These are phyloP conservation scores for Steinernema feltiae DNA, from an alignment of 1,140 invertebrate species.

Conservation along the genomic window DNA sequence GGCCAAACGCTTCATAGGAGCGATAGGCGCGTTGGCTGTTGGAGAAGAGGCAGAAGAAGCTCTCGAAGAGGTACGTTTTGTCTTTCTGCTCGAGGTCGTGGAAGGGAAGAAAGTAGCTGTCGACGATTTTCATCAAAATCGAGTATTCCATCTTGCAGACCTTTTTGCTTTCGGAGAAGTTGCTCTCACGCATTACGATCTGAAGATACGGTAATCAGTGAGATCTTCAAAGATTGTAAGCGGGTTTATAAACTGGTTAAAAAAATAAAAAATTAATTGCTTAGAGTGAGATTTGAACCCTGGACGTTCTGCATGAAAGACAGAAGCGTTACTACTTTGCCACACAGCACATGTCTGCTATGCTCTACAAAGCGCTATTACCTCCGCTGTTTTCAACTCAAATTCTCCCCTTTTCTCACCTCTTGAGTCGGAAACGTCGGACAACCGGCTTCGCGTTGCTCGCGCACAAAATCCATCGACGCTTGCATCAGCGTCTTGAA, in stretches of 20 bases:
- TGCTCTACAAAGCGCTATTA: not conserved
- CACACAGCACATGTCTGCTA: too few species aligned
- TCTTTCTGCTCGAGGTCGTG: not conserved
- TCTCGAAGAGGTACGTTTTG: not conserved
- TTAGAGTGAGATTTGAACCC: too few species aligned
- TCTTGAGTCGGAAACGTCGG: not conserved
- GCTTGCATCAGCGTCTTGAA: not conserved
- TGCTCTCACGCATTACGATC: not conserved
- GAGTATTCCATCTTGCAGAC: slow-evolving; percentile 11
- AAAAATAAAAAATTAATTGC: too few species aligned
- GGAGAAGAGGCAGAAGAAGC: slow-evolving; percentile 2
- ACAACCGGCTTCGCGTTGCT: not conserved
- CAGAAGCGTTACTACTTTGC: too few species aligned
- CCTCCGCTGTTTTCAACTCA: not conserved
- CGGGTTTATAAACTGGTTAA: too few species aligned
- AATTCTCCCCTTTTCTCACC: not conserved
- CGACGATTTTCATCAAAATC: not conserved
- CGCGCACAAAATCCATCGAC: not conserved
- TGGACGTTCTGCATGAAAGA: too few species aligned
- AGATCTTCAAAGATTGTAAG: too few species aligned
- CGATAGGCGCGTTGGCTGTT: not conserved
- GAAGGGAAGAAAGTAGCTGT: not conserved
- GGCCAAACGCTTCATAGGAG: not conserved
- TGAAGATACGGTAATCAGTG: not conserved
- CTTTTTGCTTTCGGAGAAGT: slow-evolving; percentile 8